These are phyloP conservation scores for Jacana jacana DNA, from an alignment of 2,113 vertebrate species.

Conservation along the genomic window DNA sequence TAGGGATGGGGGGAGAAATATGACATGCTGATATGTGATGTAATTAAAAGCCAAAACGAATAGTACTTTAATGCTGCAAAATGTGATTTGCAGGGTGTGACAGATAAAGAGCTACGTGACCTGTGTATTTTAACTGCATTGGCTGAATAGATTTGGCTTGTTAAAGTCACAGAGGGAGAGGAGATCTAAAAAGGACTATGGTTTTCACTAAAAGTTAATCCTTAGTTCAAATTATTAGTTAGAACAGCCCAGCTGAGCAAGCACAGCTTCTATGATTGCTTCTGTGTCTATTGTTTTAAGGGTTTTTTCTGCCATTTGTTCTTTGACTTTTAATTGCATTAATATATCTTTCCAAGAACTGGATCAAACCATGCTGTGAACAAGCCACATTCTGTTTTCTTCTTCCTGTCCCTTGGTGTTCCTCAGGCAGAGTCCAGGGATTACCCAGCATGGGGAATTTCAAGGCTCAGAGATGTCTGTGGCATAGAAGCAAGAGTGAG, in stretches of 20 bases:
- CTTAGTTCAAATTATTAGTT: not conserved
- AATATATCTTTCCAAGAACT: not conserved
- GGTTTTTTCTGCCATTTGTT: not conserved
- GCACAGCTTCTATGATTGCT: not conserved
- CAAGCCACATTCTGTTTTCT: not conserved
- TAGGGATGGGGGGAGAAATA: not conserved
- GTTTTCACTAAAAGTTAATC: not conserved
- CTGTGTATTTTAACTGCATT: conserved; percentile 1
- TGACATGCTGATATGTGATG: conserved; percentile 55
- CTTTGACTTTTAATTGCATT: not conserved
- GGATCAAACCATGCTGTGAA: not conserved
- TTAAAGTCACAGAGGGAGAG: not conserved
- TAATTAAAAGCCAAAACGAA: conserved; percentile 69
- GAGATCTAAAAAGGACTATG: not conserved
- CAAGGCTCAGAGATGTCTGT: not conserved
- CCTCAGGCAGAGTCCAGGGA: not conserved
- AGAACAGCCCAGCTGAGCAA: not conserved
- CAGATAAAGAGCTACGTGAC: conserved; percentile 19
- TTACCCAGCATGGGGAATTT: not conserved
- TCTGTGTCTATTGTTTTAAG: not conserved
- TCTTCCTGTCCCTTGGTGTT: not conserved
- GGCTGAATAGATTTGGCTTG: not conserved
- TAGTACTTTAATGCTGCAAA: conserved; percentile 49
- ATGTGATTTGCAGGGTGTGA: conserved; percentile 50
- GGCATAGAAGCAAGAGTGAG: not conserved